phyloP scores from a whole-genome alignment of 2,888 invertebrate species.

The Cephus spinipes region DNA sequence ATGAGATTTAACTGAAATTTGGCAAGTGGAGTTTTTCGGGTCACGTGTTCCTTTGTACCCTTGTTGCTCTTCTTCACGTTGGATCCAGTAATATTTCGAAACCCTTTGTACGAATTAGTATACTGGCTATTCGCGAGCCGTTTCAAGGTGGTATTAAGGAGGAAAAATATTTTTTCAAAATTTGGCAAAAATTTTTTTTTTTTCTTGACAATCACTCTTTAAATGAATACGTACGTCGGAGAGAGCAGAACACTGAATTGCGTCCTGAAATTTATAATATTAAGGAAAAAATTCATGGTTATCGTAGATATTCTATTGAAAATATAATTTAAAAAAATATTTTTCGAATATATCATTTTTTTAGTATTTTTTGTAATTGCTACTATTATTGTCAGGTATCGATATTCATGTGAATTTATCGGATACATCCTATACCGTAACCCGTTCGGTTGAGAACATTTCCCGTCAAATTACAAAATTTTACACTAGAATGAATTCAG shows the following conservation, averaged over 20 bases:
- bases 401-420: neutral
- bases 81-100: slow-evolving; percentile 42
- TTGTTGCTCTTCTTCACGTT: slow-evolving; percentile 25
- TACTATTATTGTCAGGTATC: neutral
- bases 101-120: slow-evolving; percentile 38
- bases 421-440: neutral
- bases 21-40: neutral
- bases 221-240: too few relatives aligned
- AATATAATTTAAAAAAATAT: too few relatives aligned
- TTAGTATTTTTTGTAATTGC: neutral
- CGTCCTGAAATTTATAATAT: too few relatives aligned
- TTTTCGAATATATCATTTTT: too few relatives aligned
- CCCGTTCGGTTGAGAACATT: neutral
- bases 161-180: slow-evolving; percentile 12
- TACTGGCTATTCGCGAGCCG: slow-evolving; percentile 41
- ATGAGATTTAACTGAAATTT: neutral
- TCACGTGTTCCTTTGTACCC: slow-evolving; percentile 22
- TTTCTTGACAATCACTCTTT: neutral
- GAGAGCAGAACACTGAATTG: too few relatives aligned
- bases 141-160: slow-evolving; percentile 10
- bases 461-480: neutral
- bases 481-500: neutral
- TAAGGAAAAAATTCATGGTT: too few relatives aligned
- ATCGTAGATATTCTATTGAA: too few relatives aligned
- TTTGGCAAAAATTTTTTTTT: neutral